Conservation (phyloP, 2,888 invertebrate genomes). For the Nomada goodeniana region DNA sequence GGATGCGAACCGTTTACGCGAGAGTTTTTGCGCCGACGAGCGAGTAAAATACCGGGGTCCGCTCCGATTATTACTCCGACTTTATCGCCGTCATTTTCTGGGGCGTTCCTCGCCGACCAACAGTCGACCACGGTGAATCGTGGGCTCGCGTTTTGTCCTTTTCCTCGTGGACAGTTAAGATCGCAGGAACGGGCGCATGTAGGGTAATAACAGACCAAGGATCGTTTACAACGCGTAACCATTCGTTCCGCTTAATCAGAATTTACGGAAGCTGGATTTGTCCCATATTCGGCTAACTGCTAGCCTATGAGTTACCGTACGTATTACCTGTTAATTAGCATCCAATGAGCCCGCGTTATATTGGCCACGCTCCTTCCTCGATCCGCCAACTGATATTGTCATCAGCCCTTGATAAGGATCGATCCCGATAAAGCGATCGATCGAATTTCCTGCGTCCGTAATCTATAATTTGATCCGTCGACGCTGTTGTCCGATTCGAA, state of each 20-base stretch:
- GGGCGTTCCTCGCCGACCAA: background rate
- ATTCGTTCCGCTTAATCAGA: conserved; percentile 58
- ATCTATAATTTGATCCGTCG: conserved; percentile 3
- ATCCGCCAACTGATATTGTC: conserved; percentile 20
- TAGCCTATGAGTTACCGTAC: conserved; percentile 48
- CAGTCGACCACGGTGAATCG: background rate
- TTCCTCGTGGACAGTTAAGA: background rate
- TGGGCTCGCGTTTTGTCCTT: background rate
- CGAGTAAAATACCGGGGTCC: conserved; percentile 23
- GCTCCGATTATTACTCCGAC: conserved; percentile 13
- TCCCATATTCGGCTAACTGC: conserved; percentile 37
- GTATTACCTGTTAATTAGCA: conserved; percentile 63
- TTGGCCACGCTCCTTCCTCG: conserved; percentile 31
- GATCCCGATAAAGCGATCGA: conserved; percentile 5
- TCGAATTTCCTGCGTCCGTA: background rate
- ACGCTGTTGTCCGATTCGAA: background rate
- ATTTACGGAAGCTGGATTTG: conserved; percentile 53
- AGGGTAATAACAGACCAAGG: background rate
- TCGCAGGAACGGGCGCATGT: conserved; percentile 8
- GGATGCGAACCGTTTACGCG: conserved; percentile 19
- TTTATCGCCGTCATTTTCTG: conserved; percentile 14
- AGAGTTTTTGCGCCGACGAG: conserved; percentile 3
- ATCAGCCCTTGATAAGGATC: conserved; percentile 12
- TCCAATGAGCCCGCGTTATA: conserved; percentile 17
- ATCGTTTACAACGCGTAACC: conserved; percentile 39